phyloP scores from a whole-genome alignment of 2,888 invertebrate genomes.

The Ichneumoninae sp. region DNA sequence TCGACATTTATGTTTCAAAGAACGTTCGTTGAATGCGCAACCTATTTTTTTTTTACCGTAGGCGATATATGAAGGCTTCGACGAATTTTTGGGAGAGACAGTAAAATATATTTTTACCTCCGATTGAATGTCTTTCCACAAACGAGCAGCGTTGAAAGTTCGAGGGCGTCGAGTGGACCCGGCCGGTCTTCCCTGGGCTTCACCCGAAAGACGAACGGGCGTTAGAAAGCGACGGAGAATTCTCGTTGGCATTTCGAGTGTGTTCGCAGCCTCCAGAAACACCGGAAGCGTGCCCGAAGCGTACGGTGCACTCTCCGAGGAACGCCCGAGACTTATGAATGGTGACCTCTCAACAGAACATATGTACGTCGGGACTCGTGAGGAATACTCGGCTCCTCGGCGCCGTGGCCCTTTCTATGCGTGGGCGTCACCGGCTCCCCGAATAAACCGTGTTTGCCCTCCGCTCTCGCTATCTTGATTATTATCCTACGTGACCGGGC shows the following conservation, averaged over 20 bases:
- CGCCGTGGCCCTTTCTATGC: constrained; percentile 47
- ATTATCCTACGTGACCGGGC: constrained; percentile 57
- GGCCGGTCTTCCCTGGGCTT: neutral
- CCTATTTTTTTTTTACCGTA: too few relatives aligned
- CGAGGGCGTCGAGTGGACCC: neutral
- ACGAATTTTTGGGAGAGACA: neutral
- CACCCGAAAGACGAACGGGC: neutral
- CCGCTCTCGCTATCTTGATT: constrained; percentile 61
- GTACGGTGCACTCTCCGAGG: constrained; percentile 18
- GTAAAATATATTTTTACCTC: neutral
- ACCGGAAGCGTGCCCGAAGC: constrained; percentile 57
- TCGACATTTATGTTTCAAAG: neutral
- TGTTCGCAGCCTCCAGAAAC: constrained; percentile 51
- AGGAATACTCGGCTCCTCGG: constrained; percentile 12
- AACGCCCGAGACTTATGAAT: constrained; percentile 56
- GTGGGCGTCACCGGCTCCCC: constrained; percentile 55
- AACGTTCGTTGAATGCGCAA: neutral
- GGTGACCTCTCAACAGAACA: constrained; percentile 47
- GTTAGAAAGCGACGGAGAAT: constrained; percentile 17
- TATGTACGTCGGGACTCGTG: neutral
- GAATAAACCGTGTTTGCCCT: constrained; percentile 50
- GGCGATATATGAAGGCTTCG: neutral
- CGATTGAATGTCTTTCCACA: neutral
- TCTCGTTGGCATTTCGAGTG: constrained; percentile 52
- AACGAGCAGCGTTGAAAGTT: neutral